Conservation (phyloP, 2,797 vertebrate species). For the Balearica regulorum region DNA sequence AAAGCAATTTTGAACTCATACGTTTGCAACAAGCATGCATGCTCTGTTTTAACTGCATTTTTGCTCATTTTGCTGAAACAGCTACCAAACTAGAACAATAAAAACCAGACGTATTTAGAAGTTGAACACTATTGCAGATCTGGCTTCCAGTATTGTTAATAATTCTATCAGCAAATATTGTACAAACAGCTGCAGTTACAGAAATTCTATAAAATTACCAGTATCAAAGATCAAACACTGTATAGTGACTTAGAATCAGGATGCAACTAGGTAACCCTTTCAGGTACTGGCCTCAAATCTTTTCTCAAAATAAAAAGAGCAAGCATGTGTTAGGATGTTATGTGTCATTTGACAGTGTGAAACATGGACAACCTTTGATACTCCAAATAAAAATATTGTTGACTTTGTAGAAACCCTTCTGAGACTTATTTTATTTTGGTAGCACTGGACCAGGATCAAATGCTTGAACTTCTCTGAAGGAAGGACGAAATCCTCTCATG, state of each 20-base stretch:
- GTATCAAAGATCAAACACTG: not conserved
- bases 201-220: not conserved
- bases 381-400: not conserved
- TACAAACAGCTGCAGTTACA: not conserved
- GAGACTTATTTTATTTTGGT: not conserved
- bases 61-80: not conserved
- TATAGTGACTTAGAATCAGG: not conserved
- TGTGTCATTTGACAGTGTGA: not conserved
- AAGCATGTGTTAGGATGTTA: not conserved
- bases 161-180: not conserved
- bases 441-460: not conserved
- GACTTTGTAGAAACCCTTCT: not conserved
- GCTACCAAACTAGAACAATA: not conserved
- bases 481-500: not conserved
- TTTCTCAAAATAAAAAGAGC: not conserved
- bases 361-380: not conserved
- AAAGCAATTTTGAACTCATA: not conserved
- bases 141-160: not conserved
- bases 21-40: not conserved
- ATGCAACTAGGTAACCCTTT: not conserved
- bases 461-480: not conserved
- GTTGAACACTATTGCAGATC: not conserved
- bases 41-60: not conserved
- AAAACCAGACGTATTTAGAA: not conserved
- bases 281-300: not conserved